These are phyloP conservation scores for Psephotus haematonotus DNA, from an alignment of 2,113 vertebrate genomes.

Conservation along the genomic window DNA sequence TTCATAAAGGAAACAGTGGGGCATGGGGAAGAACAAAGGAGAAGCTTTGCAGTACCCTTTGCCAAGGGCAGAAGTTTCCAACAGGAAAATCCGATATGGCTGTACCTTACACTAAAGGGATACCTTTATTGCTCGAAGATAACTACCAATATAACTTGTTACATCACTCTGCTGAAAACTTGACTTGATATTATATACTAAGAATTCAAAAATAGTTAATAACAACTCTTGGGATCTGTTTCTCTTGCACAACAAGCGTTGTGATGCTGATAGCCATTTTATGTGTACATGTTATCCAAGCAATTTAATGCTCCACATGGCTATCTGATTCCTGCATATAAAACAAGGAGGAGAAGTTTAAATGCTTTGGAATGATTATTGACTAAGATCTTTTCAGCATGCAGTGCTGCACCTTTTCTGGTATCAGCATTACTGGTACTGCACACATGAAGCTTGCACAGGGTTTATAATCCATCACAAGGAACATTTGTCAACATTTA, in stretches of 20 bases:
- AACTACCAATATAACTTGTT: neutral
- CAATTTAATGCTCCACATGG: neutral
- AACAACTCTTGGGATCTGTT: neutral
- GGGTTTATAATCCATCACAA: neutral
- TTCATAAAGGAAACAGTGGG: neutral
- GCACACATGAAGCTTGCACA: neutral
- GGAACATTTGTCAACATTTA: neutral
- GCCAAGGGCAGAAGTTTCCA: neutral
- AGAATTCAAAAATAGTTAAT: neutral
- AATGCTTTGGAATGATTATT: neutral
- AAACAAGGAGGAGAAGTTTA: neutral
- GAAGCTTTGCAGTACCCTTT: neutral
- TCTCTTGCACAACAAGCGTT: neutral
- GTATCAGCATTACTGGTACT: neutral
- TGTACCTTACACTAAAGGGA: neutral
- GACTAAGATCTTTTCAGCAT: neutral
- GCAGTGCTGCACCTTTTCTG: neutral
- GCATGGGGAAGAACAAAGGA: neutral
- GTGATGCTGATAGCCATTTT: neutral
- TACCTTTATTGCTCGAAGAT: neutral
- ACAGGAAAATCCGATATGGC: neutral
- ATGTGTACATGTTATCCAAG: neutral
- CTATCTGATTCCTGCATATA: neutral
- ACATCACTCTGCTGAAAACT: neutral
- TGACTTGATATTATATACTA: neutral